Base-by-base conservation (phyloP, 1,140 invertebrate genomes). In the Drosophila teissieri region DNA sequence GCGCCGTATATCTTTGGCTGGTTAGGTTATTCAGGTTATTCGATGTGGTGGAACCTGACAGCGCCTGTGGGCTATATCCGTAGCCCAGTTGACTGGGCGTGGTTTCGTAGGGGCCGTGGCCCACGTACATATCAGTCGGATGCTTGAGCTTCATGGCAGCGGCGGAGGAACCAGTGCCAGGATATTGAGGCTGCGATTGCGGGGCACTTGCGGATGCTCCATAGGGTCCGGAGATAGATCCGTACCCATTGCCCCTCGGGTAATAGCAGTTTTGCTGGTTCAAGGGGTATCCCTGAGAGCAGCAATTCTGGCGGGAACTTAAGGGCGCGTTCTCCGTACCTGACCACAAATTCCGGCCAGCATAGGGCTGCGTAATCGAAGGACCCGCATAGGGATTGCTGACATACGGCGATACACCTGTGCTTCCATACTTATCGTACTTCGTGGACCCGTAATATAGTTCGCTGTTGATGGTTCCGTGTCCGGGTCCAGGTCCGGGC, bases 221-320 rank as follows among this genome's bases (percentile, higher is more conserved):
- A 57, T 52, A 39, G 1, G 52, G 11, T 4, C 22, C 57, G 1
- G 57, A 44, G 10, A 58, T 19, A 8, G 56, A 60, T 8, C 48
- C 57, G 7, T 78, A 86, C 1, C 78, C 75, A 48, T 82, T 86
- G 31, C 55, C 51, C n/a, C 88, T 53, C 2, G 90, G 80, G 63
- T 90, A 91, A 19, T 75, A 91, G 42, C 90, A 91, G 24, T 69
- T 90, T 52, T 89, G 83, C 54, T 89, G 86, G 6, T 65, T 65
- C 5, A 68, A 8, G 6, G 69, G 45, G 15, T 73, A 83, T 3
- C 74, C 52, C 56, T 91, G 90, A 0, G 73, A 69, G 54, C 86
- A 91, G 52, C 90, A 91, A 15, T 69, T 89, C 44, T 91, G 90
- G n/a, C 90, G 74, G 15, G 45, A 40, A 27, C 37, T 73, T 3